Evolutionary conservation across 2,888 invertebrate genomes (phyloP).

Genomic region (Hyalella azteca): DNA sequence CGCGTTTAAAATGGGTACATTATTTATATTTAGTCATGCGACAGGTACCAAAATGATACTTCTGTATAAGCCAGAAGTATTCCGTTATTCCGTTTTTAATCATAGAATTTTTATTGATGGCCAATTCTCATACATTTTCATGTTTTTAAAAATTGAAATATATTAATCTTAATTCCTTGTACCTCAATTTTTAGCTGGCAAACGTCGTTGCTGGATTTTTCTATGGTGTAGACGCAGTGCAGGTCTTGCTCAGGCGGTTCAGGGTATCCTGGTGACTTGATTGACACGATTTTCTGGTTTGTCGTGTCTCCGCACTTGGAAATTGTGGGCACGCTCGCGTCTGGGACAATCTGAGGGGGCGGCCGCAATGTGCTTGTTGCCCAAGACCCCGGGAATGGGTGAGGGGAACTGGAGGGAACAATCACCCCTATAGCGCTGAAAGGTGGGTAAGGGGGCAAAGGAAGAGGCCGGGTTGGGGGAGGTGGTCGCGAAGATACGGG

Average conservation of each 20-base stretch:
- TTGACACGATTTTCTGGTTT: background rate
- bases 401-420: background rate
- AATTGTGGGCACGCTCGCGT: background rate
- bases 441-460: background rate
- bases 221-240: conserved; percentile 45
- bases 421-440: background rate
- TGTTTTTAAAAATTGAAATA: no score
- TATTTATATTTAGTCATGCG: no score
- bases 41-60: no score
- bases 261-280: conserved; percentile 53
- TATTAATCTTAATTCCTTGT: background rate
- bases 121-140: no score
- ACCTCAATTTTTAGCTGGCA: conserved; percentile 55
- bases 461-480: background rate
- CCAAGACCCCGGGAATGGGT: background rate
- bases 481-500: background rate
- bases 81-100: no score
- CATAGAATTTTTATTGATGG: no score
- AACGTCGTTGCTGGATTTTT: conserved; percentile 40
- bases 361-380: background rate
- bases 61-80: no score
- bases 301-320: conserved; percentile 4
- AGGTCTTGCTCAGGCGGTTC: conserved; percentile 16
- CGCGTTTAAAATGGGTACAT: no score
- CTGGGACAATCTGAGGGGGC: background rate